phyloP scores from a whole-genome alignment of 2,113 vertebrate species.

The Petrocephalus microphthalmus region DNA sequence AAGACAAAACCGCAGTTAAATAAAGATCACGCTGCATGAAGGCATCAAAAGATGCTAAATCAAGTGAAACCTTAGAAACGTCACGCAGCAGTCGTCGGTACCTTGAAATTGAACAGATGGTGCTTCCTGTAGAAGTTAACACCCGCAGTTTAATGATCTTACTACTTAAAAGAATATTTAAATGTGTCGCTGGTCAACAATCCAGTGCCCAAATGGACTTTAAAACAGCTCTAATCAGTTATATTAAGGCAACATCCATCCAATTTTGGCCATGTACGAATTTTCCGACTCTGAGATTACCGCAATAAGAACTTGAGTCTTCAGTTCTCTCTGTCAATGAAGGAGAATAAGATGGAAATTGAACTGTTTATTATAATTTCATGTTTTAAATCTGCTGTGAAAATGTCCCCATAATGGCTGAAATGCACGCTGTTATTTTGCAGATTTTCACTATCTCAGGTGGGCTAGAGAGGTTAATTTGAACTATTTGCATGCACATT shows the following conservation, averaged over 20 bases:
- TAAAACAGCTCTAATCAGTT: background rate
- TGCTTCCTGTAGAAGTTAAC: background rate
- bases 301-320: background rate
- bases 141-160: background rate
- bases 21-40: background rate
- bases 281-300: background rate
- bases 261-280: background rate
- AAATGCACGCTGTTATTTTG: background rate
- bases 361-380: conserved; percentile 8
- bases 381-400: background rate
- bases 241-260: background rate
- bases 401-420: background rate
- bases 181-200: background rate
- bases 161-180: background rate
- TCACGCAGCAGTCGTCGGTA: background rate
- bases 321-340: background rate
- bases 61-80: background rate
- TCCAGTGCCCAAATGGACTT: background rate
- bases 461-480: conserved; percentile 36
- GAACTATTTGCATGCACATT: conserved; percentile 28
- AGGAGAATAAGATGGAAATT: background rate
- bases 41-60: background rate
- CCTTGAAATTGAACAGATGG: background rate
- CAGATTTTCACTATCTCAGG: conserved; percentile 13
- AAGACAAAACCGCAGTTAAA: background rate